phyloP scores from a whole-genome alignment of 1,140 invertebrate genomes.

The Neodiprion virginianus region DNA sequence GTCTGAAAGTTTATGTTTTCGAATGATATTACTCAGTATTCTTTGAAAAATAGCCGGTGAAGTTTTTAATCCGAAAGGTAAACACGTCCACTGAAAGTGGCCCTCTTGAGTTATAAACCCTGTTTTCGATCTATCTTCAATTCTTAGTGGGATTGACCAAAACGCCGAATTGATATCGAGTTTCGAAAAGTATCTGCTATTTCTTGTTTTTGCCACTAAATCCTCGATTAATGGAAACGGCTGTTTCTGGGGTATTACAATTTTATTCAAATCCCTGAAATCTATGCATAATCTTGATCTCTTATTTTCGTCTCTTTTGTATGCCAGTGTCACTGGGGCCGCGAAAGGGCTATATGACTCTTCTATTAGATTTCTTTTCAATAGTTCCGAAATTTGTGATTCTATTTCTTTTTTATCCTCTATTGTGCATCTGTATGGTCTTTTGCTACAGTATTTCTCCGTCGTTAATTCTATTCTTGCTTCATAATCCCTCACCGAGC shows the following conservation, averaged over 20 bases:
- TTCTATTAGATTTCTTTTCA: slow-evolving; percentile 22
- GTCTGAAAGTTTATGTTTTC: background rate
- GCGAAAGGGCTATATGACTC: slow-evolving; percentile 24
- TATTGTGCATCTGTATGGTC: slow-evolving; percentile 29
- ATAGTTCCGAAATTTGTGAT: slow-evolving; percentile 21
- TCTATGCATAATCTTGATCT: slow-evolving; percentile 35
- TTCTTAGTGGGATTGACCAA: slow-evolving; percentile 33
- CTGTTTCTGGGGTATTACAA: slow-evolving; percentile 34
- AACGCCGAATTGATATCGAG: slow-evolving; percentile 40
- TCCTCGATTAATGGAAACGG: slow-evolving; percentile 40
- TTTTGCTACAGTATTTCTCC: slow-evolving; percentile 28
- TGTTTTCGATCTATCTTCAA: slow-evolving; percentile 4
- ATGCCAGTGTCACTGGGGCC: slow-evolving; percentile 23
- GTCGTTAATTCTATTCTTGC: slow-evolving; percentile 24
- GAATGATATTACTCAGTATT: slow-evolving; percentile 5
- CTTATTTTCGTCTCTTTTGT: slow-evolving; percentile 32
- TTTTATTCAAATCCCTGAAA: slow-evolving; percentile 37
- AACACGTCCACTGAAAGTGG: background rate
- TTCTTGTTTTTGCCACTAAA: slow-evolving; percentile 23
- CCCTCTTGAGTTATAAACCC: background rate
- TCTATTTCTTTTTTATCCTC: slow-evolving; percentile 27
- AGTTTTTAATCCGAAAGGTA: background rate
- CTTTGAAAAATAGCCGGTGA: background rate
- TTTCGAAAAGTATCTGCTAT: slow-evolving; percentile 29
- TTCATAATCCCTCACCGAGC: slow-evolving; percentile 23